Base-by-base conservation (phyloP, 2,113 vertebrate species). In the Jaculus jaculus region DNA sequence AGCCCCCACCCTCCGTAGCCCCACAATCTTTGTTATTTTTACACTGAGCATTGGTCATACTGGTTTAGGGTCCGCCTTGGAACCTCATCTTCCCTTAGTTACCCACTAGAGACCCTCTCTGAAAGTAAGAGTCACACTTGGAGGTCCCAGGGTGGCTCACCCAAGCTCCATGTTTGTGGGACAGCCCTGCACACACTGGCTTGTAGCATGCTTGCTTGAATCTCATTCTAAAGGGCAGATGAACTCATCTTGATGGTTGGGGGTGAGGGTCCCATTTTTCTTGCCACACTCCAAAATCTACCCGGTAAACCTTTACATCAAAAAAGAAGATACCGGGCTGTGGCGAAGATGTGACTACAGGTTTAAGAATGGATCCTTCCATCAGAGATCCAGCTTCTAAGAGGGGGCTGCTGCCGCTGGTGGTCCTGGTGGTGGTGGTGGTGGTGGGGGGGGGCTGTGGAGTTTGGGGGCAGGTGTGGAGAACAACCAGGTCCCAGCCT, bases 141-240 rank as follows among this genome's bases (percentile, higher is more conserved):
- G 51, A 65, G 39, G n/a, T 61, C 0, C n/a, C 0, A 2, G 60
- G 32, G 71, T 39, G 20, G 30, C 61, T 20, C 32, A 2, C 23
- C 39, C 18, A 51, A 30, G 26, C 51, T 23, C 17, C 13, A 16
- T 7, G 12, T n/a, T n/a, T 10, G 5, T 9, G 28, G 39, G 37
- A 18, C 6, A 51, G 3, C 0, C 58, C 34, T 23, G 5, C 51
- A 1, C 12, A 15, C 4, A 11, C 23, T 0, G 3, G 30, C 51
- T 60, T 9, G 7, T 39, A 23, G 26, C 12, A 26, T 21, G 18
- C n/a, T 80, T 21, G 18, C n/a, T 80, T 20, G 2, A 2, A 21
- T 18, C 74, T 75, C 26, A 61, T 71, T 63, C 32, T 72, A 16
- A 39, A 65, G 24, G 58, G 24, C 74, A 77, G 61, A 7, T 39